These are phyloP conservation scores for Venustaconcha ellipsiformis DNA, from an alignment of 1,140 invertebrate species.

Conservation along the genomic window DNA sequence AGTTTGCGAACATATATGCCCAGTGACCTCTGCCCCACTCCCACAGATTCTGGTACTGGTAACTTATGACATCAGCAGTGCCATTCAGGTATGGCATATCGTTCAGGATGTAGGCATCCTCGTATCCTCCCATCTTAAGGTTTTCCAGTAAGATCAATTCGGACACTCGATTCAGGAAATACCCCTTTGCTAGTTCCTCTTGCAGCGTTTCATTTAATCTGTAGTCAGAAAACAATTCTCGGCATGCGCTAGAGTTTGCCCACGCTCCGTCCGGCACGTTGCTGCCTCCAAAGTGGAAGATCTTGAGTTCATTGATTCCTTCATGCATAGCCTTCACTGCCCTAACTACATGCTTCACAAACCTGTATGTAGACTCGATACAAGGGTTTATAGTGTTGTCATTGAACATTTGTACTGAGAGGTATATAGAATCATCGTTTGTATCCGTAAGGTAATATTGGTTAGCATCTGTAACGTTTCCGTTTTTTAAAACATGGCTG, in stretches of 20 bases:
- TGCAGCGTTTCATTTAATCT: slow-evolving; percentile 15
- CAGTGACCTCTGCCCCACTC: slow-evolving; percentile 53
- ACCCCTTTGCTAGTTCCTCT: slow-evolving; percentile 37
- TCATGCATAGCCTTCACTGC: slow-evolving; percentile 42
- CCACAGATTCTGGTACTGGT: slow-evolving; percentile 60
- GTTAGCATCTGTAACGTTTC: slow-evolving; percentile 34
- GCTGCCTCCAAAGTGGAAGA: slow-evolving; percentile 62
- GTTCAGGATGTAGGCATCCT: slow-evolving; percentile 49
- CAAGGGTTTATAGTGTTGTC: slow-evolving; percentile 66
- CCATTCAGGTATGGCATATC: slow-evolving; percentile 24
- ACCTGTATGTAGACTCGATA: slow-evolving; percentile 54
- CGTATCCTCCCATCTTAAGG: slow-evolving; percentile 54
- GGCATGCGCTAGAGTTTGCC: slow-evolving; percentile 51
- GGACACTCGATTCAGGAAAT: slow-evolving; percentile 41
- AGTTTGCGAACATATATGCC: slow-evolving; percentile 58
- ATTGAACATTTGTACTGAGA: slow-evolving; percentile 57
- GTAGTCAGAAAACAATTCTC: slow-evolving; percentile 21
- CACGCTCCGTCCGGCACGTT: slow-evolving; percentile 54
- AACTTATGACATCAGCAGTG: slow-evolving; percentile 12
- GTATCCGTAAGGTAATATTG: slow-evolving; percentile 51
- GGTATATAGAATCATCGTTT: slow-evolving; percentile 54
- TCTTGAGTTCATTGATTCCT: slow-evolving; percentile 50
- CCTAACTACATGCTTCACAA: slow-evolving; percentile 46
- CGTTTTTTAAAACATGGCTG: slow-evolving; percentile 18
- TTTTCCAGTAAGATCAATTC: slow-evolving; percentile 33